Conservation (phyloP, 2,113 vertebrate species). For the Boleophthalmus pectinirostris region DNA sequence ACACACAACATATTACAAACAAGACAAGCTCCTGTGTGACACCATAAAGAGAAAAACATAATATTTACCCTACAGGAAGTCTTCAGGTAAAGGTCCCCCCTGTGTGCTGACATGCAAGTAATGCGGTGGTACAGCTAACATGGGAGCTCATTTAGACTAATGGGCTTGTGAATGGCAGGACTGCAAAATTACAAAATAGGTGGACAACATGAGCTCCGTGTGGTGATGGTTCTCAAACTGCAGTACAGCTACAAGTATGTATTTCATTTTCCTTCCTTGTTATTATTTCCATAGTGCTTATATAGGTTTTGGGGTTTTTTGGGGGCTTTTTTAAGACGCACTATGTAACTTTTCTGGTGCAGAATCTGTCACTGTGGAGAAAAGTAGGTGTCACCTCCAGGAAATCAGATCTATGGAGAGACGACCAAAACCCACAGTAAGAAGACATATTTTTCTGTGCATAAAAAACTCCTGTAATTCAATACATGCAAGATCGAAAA, state of each 20-base stretch:
- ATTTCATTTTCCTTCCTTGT: no score
- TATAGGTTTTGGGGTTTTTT: no score
- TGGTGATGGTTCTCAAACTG: constrained; percentile 7
- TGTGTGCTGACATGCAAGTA: constrained; percentile 38
- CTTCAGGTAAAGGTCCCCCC: constrained; percentile 22
- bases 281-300: no score
- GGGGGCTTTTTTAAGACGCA: no score
- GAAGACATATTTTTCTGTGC: no score
- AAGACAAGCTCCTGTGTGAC: constrained; percentile 31
- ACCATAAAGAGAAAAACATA: constrained; percentile 25
- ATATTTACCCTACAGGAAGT: constrained; percentile 57
- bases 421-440: no score
- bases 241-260: not conserved
- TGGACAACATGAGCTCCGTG: constrained; percentile 10
- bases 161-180: constrained; percentile 51
- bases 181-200: constrained; percentile 37
- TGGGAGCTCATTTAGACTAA: constrained; percentile 40
- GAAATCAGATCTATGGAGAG: no score
- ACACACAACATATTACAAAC: constrained; percentile 39
- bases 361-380: no score
- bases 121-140: constrained; percentile 13
- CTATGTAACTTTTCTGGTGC: no score
- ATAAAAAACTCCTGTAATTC: no score
- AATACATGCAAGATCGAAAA: no score
- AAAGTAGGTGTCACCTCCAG: no score